Base-by-base conservation (phyloP, 2,797 vertebrate genomes). In the Leucoraja ocellata region DNA sequence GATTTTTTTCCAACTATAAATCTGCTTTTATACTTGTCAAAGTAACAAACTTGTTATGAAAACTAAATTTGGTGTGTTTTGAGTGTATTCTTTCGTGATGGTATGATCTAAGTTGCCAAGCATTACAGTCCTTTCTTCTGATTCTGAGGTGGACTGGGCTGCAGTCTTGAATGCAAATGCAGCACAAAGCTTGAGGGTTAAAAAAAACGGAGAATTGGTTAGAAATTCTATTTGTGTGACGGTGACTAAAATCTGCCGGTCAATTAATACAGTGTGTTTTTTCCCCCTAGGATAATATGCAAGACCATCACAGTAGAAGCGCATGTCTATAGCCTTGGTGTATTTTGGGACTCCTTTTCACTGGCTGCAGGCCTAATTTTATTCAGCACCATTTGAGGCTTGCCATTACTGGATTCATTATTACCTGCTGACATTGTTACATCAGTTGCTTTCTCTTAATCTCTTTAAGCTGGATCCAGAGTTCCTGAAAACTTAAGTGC, bases 311-410 rank as follows among this genome's bases (percentile, higher is more conserved):
- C 96, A 98, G 98, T 98, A 99, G 98, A 99, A 97, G 97, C 97
- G 97, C 97, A 94, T 97, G 96, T 98, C 98, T 99, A 98, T 99
- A 99, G 98, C 98, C 98, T 96, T 97, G 96, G 97, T 97, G 96
- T 96, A 96, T 95, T 95, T 94, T 95, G 97, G 98, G 97, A 98
- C 98, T 98, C 97, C 96, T 97, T 98, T 98, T 98, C 97, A 97
- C 98, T 98, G 97, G 96, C 97, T 98, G 98, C 96, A 98, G 98
- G 98, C 98, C 98, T 99, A 98, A 96, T 98, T 98, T 98, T 98
- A 95, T 97, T 96, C 97, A 96, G 96, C 96, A 96, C 94, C 96
- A 96, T 96, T 86, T 97, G 95, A 95, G 96, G 95, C 96, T 96
- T 96, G 94, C 94, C 94, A 93, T 95, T 95, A 95, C 93, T 93